A percentile compares a stretch with the other conserved stretches of the same genome.
phyloP scores from a whole-genome alignment of 2,113 vertebrate genomes.

The Sakesphorus luctuosus region DNA sequence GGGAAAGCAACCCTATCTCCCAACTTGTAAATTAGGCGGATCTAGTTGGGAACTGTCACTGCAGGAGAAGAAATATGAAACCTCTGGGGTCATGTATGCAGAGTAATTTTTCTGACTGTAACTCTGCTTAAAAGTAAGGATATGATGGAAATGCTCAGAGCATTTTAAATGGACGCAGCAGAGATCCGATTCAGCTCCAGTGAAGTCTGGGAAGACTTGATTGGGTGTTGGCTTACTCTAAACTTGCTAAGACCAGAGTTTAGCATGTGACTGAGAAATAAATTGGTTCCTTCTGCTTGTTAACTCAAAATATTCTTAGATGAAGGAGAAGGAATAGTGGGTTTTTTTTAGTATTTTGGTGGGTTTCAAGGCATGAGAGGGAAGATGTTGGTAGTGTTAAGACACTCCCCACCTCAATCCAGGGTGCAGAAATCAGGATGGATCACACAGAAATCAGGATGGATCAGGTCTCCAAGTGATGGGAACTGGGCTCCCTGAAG shows the following conservation, averaged over 20 bases:
- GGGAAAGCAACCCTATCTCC: conserved; percentile 36
- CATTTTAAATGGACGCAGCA: conserved; percentile 64
- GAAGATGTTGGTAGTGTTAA: not conserved
- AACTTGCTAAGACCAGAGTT: conserved; percentile 52
- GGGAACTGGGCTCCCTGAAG: not conserved
- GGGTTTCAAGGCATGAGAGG: not conserved
- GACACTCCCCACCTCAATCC: not conserved
- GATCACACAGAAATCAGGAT: not conserved
- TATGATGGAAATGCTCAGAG: conserved; percentile 65
- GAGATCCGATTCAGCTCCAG: not conserved
- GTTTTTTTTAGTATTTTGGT: not conserved
- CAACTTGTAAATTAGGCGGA: conserved; percentile 61
- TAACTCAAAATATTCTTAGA: not conserved
- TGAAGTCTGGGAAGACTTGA: not conserved
- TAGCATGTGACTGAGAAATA: conserved; percentile 55
- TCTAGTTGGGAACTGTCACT: conserved; percentile 40
- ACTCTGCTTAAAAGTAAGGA: conserved; percentile 72
- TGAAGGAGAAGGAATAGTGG: not conserved
- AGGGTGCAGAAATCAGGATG: not conserved
- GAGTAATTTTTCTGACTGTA: conserved; percentile 73
- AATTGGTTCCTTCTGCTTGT: conserved; percentile 49
- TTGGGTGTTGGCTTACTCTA: not conserved
- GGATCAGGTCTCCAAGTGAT: not conserved
- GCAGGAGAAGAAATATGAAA: conserved; percentile 58
- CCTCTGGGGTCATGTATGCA: conserved; percentile 53